Evolutionary conservation across 2,113 vertebrate genomes (phyloP), one percentile per base, ranked within the genome.

Genomic region (Hiodon tergisus): DNA sequence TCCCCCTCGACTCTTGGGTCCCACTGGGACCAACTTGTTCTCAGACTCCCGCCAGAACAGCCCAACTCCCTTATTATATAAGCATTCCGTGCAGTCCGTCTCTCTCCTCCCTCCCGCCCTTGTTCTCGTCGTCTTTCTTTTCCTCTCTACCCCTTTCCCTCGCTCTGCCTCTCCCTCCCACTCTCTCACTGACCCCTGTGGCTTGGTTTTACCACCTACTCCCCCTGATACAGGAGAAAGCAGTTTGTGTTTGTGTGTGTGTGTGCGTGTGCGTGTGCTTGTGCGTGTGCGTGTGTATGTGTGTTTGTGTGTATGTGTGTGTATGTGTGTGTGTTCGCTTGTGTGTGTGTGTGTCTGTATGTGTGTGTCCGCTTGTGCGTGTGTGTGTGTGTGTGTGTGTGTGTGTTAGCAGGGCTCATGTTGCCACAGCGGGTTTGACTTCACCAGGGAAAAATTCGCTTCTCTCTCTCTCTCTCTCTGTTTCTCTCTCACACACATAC

Each of bases 401-500:
- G 16, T 9, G 47, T 50, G 10, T 47, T 59, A 47, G 5, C 54
- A 8, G 9, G 31, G 9, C 57, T 13, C 5, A 4, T 46, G 54
- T 31, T 31, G 31, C 31, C 31, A 31, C 31, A 31, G 31, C 31
- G 2, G 31, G 31, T 0, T 31, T 31, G 31, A 31, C 31, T 31
- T 31, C 31, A 31, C 31, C 46, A n/a, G 50, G 14, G 14, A 51
- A 7, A 51, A 16, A n/a, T 50, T n/a, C 66, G 13, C 66, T 16
- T 51, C 8, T 9, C 58, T 50, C 57, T 51, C 47, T 10, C 48
- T 10, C 7, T 14, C 14, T 50, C 6, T n/a, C 46, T 71, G 10
- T 2, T 11, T 14, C 53, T 72, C 14, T 52, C 55, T 72, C 6
- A 73, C 17, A 76, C 69, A 71, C 61, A 71, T 61, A 69, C 66